phyloP scores from a whole-genome alignment of 2,113 vertebrate genomes.

The Misgurnus mizolepis region DNA sequence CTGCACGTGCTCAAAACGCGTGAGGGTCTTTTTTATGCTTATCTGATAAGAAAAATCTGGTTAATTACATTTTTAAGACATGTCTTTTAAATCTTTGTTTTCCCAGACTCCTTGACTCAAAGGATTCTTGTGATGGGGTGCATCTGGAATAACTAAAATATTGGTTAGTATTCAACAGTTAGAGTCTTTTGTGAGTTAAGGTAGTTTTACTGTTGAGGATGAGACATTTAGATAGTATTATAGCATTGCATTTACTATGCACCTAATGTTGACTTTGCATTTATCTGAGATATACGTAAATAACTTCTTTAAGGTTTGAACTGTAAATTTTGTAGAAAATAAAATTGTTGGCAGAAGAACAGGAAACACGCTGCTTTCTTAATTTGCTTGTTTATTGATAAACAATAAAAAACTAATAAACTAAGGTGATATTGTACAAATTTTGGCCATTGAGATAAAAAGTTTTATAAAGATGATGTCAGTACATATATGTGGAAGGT shows the following conservation, averaged over 20 bases:
- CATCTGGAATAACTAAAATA: conserved; percentile 60
- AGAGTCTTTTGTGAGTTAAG: not conserved
- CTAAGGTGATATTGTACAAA: not conserved
- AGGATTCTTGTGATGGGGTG: conserved; percentile 67
- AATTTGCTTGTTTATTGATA: not conserved
- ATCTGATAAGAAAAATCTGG: not conserved
- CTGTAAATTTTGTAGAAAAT: not conserved
- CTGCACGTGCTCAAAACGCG: conserved; percentile 69
- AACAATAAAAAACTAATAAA: not conserved
- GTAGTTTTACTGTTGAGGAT: not conserved
- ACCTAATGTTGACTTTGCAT: not conserved
- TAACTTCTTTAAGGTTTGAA: not conserved
- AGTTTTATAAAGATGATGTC: not conserved
- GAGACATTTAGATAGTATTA: not conserved
- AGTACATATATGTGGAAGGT: not conserved
- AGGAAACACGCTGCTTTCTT: not conserved
- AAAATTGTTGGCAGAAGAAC: not conserved
- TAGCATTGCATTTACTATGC: not conserved
- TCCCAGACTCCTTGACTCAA: conserved; percentile 59
- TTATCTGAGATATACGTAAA: no score
- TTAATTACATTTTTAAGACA: not conserved
- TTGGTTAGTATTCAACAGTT: conserved; percentile 21
- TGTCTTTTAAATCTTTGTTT: not conserved
- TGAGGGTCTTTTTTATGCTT: conserved; percentile 61
- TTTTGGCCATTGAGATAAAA: not conserved